phyloP scores from a whole-genome alignment of 2,888 invertebrate species.

The Nemurella pictetii region DNA sequence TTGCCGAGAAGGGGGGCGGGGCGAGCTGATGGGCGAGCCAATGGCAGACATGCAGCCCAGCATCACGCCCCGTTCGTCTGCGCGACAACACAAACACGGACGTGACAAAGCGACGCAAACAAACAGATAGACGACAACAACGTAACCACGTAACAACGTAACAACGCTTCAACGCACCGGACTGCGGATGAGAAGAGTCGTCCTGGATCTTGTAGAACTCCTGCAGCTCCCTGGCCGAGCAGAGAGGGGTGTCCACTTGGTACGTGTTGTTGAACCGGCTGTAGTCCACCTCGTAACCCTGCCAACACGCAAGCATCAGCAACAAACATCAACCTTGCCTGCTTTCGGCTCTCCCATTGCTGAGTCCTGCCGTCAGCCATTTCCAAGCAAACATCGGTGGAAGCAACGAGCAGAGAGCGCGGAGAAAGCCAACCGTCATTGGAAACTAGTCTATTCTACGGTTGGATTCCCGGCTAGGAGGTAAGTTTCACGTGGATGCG shows the following conservation, averaged over 20 bases:
- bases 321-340: no score
- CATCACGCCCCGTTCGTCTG: not conserved
- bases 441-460: no score
- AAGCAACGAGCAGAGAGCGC: no score
- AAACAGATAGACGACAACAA: not conserved
- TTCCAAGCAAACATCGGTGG: not conserved
- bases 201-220: conserved; percentile 60
- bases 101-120: no score
- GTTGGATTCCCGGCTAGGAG: no score
- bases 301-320: no score
- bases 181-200: conserved; percentile 40
- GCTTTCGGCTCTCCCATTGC: no score
- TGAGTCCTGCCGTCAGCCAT: no score
- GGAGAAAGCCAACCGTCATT: no score
- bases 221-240: conserved; percentile 74
- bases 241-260: conserved; percentile 88
- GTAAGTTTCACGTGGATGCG: no score
- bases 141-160: not conserved
- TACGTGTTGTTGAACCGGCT: conserved; percentile 90
- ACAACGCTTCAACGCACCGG: not conserved
- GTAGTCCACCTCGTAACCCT: conserved; percentile 72
- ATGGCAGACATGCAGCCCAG: not conserved
- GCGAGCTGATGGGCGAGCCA: not conserved
- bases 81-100: no score
- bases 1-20: not conserved